Conservation (phyloP, 2,113 vertebrate genomes). For the Oryzias woworae region DNA sequence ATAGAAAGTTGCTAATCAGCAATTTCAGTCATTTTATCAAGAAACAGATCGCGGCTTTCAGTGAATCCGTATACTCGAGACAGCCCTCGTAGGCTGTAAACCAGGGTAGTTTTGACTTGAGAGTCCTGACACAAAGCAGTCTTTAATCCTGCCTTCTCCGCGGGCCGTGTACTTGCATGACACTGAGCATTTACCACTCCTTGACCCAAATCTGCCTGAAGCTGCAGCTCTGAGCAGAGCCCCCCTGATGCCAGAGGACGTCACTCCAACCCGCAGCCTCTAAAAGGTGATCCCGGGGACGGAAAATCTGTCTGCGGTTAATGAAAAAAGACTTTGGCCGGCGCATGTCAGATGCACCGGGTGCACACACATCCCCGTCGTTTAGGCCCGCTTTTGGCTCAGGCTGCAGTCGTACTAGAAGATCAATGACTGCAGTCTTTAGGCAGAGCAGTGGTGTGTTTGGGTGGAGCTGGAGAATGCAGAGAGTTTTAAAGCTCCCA, state of each 20-base stretch:
- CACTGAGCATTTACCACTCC: slow-evolving; percentile 41
- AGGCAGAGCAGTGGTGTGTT: slow-evolving; percentile 25
- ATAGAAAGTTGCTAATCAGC: too few species aligned
- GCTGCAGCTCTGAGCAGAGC: slow-evolving; percentile 30
- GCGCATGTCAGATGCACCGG: slow-evolving; percentile 19
- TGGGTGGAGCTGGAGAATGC: not conserved
- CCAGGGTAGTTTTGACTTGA: not conserved
- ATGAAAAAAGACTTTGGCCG: slow-evolving; percentile 35
- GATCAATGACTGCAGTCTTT: slow-evolving; percentile 45
- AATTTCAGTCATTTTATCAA: too few species aligned
- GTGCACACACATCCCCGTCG: slow-evolving; percentile 43
- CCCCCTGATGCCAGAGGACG: slow-evolving; percentile 4
- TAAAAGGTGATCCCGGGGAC: slow-evolving; percentile 9
- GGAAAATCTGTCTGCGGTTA: slow-evolving; percentile 17
- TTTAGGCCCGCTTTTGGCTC: slow-evolving; percentile 23
- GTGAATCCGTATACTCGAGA: too few species aligned
- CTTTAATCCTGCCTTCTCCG: slow-evolving; percentile 27
- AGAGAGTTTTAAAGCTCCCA: not conserved
- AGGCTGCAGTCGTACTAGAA: slow-evolving; percentile 39
- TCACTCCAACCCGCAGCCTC: slow-evolving; percentile 22
- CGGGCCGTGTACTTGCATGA: slow-evolving; percentile 16
- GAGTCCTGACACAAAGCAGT: slow-evolving; percentile 6
- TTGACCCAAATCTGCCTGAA: slow-evolving; percentile 64
- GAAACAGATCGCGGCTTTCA: too few species aligned
- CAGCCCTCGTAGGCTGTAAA: not conserved